These are phyloP conservation scores for Syngnathus floridae DNA, from an alignment of 2,113 vertebrate species.

Conservation along the genomic window DNA sequence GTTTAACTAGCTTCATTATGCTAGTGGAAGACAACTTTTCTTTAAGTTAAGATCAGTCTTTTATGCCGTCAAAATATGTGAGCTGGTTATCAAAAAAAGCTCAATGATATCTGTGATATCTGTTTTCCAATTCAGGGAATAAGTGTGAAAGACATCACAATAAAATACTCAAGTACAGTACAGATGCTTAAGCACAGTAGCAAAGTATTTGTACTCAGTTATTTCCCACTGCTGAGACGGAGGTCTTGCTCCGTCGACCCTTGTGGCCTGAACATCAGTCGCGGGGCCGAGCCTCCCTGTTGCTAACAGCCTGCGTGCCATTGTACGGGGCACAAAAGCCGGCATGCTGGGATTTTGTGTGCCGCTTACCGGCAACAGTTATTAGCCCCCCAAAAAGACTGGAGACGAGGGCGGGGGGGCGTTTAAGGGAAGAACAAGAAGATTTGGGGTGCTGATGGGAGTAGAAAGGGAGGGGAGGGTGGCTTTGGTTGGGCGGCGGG, in stretches of 20 bases:
- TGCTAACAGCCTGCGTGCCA: background rate
- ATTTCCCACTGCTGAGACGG: background rate
- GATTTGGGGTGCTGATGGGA: slow-evolving; percentile 10
- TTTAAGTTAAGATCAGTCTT: no score
- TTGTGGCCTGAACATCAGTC: background rate
- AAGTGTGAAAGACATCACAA: background rate
- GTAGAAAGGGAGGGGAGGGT: background rate
- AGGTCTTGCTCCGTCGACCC: background rate
- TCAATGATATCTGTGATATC: background rate
- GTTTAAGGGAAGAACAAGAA: slow-evolving; percentile 7
- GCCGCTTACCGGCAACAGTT: background rate
- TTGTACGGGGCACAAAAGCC: slow-evolving; percentile 3
- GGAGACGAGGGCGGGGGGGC: background rate
- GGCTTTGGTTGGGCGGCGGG: background rate
- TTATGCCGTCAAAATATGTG: no score
- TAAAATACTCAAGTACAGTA: background rate
- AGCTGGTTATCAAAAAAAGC: background rate
- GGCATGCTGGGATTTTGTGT: background rate
- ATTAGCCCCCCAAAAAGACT: slow-evolving; percentile 2
- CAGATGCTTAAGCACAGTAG: background rate
- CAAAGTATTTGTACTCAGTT: background rate
- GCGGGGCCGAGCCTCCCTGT: background rate
- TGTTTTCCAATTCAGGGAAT: no score
- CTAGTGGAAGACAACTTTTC: no score
- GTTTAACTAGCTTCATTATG: no score